Evolutionary conservation across 2,113 vertebrate species (phyloP).

Genomic region (Oreamnos americanus): DNA sequence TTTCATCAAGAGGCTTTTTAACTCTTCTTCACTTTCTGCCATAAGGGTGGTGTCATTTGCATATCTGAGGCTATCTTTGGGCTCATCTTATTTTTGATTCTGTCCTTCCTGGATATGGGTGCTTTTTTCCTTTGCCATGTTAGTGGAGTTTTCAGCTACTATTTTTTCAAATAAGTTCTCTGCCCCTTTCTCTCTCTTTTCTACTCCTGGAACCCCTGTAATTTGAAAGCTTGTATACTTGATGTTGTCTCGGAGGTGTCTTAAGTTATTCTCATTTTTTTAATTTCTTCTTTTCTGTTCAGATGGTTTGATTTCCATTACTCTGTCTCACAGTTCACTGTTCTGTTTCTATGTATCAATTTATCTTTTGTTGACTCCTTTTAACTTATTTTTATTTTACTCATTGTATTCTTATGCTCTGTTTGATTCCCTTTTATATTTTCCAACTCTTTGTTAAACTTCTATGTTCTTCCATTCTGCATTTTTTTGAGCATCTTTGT

Average conservation of each 20-base stretch:
- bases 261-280: not conserved
- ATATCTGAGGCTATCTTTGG: not conserved
- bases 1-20: too few relatives aligned
- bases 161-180: not conserved
- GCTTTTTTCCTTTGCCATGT: not conserved
- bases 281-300: not conserved
- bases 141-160: not conserved
- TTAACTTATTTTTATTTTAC: not conserved
- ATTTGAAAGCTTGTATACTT: not conserved
- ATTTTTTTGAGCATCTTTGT: not conserved
- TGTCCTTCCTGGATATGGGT: not conserved
- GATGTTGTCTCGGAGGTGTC: not conserved
- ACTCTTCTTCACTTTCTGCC: too few relatives aligned
- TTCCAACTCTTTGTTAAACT: not conserved
- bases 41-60: too few relatives aligned
- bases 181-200: not conserved
- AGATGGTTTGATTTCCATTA: not conserved
- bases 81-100: not conserved
- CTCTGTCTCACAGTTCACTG: not conserved
- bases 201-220: not conserved
- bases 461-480: not conserved
- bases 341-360: not conserved
- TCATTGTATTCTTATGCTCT: not conserved
- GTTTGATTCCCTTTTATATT: not conserved
- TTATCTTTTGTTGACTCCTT: not conserved